Evolutionary conservation across 2,797 vertebrate species (phyloP).

Genomic region (Tragopan temminckii): DNA sequence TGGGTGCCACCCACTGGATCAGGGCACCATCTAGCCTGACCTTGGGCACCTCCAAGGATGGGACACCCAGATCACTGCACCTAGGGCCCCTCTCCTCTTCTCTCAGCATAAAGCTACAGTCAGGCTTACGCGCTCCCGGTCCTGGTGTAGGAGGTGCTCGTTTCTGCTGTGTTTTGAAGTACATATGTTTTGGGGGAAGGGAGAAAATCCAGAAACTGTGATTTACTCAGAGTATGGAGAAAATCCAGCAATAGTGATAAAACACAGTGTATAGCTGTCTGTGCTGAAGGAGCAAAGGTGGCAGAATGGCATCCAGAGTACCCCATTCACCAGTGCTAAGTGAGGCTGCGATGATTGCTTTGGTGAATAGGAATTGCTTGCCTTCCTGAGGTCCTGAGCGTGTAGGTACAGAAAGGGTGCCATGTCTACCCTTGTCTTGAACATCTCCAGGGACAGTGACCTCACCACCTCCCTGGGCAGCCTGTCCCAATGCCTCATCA

Average conservation of each 20-base stretch:
- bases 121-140: not conserved
- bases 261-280: not conserved
- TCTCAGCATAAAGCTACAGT: not conserved
- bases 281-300: not conserved
- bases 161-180: slow-evolving; percentile 43
- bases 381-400: not conserved
- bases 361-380: not conserved
- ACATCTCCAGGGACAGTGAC: too few relatives aligned
- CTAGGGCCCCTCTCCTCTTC: rapidly evolving
- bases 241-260: slow-evolving; percentile 15
- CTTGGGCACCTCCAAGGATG: not conserved
- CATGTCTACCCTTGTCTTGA: too few relatives aligned
- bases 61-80: not conserved
- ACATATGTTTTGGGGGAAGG: slow-evolving; percentile 58
- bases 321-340: not conserved
- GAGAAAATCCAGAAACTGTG: slow-evolving; percentile 25
- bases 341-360: not conserved
- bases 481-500: too few relatives aligned
- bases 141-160: slow-evolving; percentile 23
- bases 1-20: not conserved
- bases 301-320: not conserved
- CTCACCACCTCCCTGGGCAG: too few relatives aligned
- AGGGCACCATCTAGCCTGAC: not conserved
- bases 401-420: not conserved
- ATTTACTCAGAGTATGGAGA: slow-evolving; percentile 37